A percentile compares a stretch with the other conserved stretches of the same genome.
These are phyloP conservation scores for Strigamia crassipes DNA, from an alignment of 2,888 invertebrate genomes.

Conservation along the genomic window DNA sequence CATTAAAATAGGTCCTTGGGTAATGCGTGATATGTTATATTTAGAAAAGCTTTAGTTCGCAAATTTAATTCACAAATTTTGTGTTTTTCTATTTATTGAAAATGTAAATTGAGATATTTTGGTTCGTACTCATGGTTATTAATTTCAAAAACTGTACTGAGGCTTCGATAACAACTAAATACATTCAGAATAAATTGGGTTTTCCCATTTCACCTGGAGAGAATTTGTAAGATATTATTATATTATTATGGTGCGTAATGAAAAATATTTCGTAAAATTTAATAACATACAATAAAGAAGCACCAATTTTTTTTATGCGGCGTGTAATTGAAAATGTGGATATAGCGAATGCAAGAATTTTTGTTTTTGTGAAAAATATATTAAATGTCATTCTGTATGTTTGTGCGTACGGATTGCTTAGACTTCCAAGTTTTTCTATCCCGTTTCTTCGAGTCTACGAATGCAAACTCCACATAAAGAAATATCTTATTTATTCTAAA, in stretches of 20 bases:
- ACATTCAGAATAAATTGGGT: not conserved
- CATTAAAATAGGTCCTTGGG: not conserved
- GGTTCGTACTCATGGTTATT: not conserved
- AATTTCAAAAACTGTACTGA: not conserved
- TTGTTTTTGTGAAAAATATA: no score
- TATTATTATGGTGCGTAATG: no score
- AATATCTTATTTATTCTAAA: not conserved
- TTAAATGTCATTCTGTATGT: not conserved
- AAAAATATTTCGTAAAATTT: no score
- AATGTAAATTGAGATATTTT: not conserved
- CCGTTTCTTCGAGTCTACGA: not conserved
- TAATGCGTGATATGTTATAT: not conserved
- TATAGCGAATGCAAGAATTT: no score
- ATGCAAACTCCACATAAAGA: not conserved
- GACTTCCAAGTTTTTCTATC: not conserved
- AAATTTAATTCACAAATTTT: not conserved
- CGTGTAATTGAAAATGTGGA: no score
- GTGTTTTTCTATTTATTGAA: not conserved
- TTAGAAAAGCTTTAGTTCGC: not conserved
- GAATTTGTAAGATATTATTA: not conserved
- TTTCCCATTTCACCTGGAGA: not conserved
- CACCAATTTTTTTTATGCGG: no score
- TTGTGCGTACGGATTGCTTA: not conserved
- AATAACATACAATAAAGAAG: no score
- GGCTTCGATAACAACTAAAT: not conserved